Percentiles rank a stretch among this genome's conserved stretches.
Conservation (phyloP, 2,888 invertebrate species). For the Amorpha juglandis region DNA sequence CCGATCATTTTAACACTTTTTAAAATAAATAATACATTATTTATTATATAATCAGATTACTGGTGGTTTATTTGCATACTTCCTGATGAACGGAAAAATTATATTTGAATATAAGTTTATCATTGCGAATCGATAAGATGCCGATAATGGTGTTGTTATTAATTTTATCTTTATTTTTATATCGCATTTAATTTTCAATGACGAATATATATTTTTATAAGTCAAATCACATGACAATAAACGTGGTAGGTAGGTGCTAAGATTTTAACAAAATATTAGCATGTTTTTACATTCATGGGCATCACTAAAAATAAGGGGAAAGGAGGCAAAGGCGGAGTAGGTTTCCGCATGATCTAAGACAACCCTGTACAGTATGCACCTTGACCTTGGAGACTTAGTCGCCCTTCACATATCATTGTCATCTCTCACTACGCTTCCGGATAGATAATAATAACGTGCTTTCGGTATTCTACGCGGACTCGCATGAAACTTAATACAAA, state of each 20-base stretch:
- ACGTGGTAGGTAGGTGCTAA: neutral
- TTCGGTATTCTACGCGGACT: too few species aligned
- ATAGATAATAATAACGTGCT: too few species aligned
- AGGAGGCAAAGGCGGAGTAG: too few species aligned
- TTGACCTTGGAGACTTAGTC: too few species aligned
- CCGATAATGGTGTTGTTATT: constrained; percentile 13
- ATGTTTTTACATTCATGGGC: too few species aligned
- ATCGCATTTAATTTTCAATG: neutral
- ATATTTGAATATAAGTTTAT: constrained; percentile 14
- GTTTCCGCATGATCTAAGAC: too few species aligned
- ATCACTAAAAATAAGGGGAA: too few species aligned
- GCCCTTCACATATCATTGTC: too few species aligned
- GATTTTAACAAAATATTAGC: too few species aligned
- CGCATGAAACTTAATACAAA: too few species aligned
- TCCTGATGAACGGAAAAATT: neutral
- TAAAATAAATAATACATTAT: constrained; percentile 13
- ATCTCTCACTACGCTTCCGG: too few species aligned
- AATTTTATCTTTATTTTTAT: constrained; percentile 6
- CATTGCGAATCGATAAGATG: constrained; percentile 20
- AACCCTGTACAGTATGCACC: too few species aligned
- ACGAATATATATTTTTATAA: neutral
- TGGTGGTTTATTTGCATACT: neutral
- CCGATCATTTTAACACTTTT: constrained; percentile 40
- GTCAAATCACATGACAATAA: neutral
- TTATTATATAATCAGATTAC: constrained; percentile 8